A percentile compares a stretch with the other conserved stretches of the same genome.
These are phyloP conservation scores for Hecatera dysodea DNA, from an alignment of 2,888 invertebrate genomes.

Conservation along the genomic window DNA sequence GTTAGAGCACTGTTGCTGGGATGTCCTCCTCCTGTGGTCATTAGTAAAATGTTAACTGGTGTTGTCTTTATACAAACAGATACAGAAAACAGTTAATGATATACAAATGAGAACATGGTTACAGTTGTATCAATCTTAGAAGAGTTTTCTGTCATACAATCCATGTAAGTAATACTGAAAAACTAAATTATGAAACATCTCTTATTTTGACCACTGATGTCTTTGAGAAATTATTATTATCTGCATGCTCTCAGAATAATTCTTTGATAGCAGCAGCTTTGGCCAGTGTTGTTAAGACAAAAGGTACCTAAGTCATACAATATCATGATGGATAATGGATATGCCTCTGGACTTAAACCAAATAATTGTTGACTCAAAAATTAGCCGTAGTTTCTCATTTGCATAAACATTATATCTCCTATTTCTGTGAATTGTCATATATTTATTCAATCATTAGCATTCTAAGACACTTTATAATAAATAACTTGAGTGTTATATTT, in stretches of 20 bases:
- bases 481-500: conserved; percentile 27
- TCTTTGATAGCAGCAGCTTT: not conserved
- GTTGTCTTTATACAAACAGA: conserved; percentile 19
- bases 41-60: conserved; percentile 61
- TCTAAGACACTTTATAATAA: conserved; percentile 14
- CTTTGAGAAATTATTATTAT: not conserved
- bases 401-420: not conserved
- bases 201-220: not conserved
- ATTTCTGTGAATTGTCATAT: conserved; percentile 14
- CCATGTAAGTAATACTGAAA: too few relatives aligned
- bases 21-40: conserved; percentile 87
- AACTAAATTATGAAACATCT: not conserved
- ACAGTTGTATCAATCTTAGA: too few relatives aligned
- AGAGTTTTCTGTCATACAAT: not conserved
- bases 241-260: not conserved
- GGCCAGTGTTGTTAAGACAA: too few relatives aligned
- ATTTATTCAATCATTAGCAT: conserved; percentile 6
- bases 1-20: conserved; percentile 88
- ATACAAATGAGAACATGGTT: conserved; percentile 20
- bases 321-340: conserved; percentile 2
- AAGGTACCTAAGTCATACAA: not conserved
- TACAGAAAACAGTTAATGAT: conserved; percentile 34
- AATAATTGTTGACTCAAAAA: not conserved
- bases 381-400: conserved; percentile 1
- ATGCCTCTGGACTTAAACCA: not conserved